Base-by-base conservation (phyloP, 2,888 invertebrate species). In the Cephus spinipes region DNA sequence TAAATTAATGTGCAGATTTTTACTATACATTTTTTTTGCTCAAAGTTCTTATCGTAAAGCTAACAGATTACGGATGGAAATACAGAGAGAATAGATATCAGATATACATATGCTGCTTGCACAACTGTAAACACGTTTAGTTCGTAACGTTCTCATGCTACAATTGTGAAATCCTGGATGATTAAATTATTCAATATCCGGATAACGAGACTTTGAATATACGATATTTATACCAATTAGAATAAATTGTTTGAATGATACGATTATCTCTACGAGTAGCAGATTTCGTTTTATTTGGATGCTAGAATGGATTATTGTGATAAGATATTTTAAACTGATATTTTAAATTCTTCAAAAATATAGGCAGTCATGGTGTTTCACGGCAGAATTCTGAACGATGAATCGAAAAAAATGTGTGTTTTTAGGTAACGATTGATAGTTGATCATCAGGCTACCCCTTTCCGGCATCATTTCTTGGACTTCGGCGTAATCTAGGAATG, bases 341-440 rank as follows among this genome's bases (percentile, higher is more conserved):
- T 92, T 92, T 80, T 94, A 74, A 95, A 93, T 87, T 95, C 94
- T 82, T 94, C 92, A 79, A 95, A 87, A 80, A 95, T 92, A 85
- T 93, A 94, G 85, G 94, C 93, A 68, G 87, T 95, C 95, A 11
- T 91, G 88, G 68, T 88, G 88, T 2, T 92, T 93, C 12, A 94
- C 91, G n/a, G 93, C 93, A 12, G 94, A 94, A 87, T 94, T 95
- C 83, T 95, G 94, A 1, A 92, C 91, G 68, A 95, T 94, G 87
- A 95, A 94, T 74, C 95, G 92, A 89, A 95, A 95, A 89, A 95
- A 95, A 88, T 95, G 93, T 95, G 93, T 90, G 12, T 93, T 87
- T 15, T 93, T 87, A 77, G 93, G 93, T 73, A 94, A 90, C 0
- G 95, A 95, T 90, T 95, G 95, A 87, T 95, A 95, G 73, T 94